Base-by-base conservation (phyloP, 2,888 invertebrate genomes). In the Sacculina carcini region DNA sequence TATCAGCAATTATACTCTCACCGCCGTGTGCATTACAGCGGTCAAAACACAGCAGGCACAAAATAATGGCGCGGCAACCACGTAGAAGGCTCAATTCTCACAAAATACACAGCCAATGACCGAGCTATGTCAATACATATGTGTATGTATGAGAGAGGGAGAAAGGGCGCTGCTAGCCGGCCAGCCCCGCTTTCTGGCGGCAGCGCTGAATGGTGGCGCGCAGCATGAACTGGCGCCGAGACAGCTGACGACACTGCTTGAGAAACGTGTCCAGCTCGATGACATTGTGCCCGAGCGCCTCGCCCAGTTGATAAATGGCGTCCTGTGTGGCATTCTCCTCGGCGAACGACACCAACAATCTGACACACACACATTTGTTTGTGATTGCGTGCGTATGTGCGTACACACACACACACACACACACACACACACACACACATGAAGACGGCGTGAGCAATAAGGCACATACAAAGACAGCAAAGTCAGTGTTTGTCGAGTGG, bases 271-370 rank as follows among this genome's bases (percentile, higher is more conserved):
- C 94, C 61, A 96, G 69, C 69, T 92, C 92, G 62, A 99, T 85
- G 7, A 87, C 85, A 55, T 83, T 80, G 59, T 83, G 79, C 56
- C 90, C 74, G 54, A 96, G 67, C 10, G 89, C 92, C 69, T 94
- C 90, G 9, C 92, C 92, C 68, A 99, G 77, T 64, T 90, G 92
- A 66, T 96, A 99, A 63, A 98, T 90, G 55, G 92, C 86, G 72
- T 98, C 98, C 70, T 98, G 96, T 50, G 86, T 76, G 16, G 98
- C 92, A 56, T 94, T 89, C 70, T 98, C 98, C 67, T 96, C 92
- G 48, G 90, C 89, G 70, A 86, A 94, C 40, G 89, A 80, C 67
- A 83, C 86, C 55, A 94, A 67, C 62, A 96, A 75, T 64, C 83
- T 83, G 60, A 2, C 67, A 67, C 57, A 53, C 53, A 12, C 34